Percentiles rank a stretch among this genome's conserved stretches.
Evolutionary conservation across 1,140 invertebrate genomes (phyloP).

Genomic region (Popillia japonica): DNA sequence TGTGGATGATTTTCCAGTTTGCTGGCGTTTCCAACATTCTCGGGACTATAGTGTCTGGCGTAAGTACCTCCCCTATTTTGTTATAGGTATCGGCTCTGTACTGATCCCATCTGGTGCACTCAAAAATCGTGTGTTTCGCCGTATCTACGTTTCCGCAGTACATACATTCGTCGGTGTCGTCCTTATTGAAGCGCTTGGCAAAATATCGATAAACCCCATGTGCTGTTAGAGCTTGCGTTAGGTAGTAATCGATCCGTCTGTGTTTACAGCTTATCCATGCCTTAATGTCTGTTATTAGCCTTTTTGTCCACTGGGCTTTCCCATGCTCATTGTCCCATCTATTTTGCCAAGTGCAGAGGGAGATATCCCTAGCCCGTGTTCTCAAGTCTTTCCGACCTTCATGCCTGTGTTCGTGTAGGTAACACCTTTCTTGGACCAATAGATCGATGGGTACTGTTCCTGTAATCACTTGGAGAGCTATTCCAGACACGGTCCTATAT

Average conservation of each 20-base stretch:
- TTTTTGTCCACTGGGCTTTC: slow-evolving; percentile 36
- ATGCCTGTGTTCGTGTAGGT: slow-evolving; percentile 12
- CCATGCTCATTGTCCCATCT: slow-evolving; percentile 33
- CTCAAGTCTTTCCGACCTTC: background rate
- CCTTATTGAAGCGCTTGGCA: background rate
- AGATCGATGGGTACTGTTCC: slow-evolving; percentile 41
- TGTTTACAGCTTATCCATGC: slow-evolving; percentile 19
- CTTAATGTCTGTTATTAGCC: slow-evolving; percentile 30
- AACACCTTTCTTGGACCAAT: slow-evolving; percentile 23
- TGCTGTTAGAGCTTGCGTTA: slow-evolving; percentile 28
- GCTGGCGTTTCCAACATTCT: slow-evolving; percentile 24
- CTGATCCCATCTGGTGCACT: slow-evolving; percentile 18
- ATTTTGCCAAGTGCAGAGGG: slow-evolving; percentile 21
- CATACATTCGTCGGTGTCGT: slow-evolving; percentile 25
- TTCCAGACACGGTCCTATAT: slow-evolving; percentile 41
- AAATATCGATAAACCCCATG: slow-evolving; percentile 14
- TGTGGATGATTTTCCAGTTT: slow-evolving; percentile 26
- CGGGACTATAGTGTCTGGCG: slow-evolving; percentile 9
- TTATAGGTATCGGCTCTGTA: background rate
- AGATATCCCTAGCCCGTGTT: background rate
- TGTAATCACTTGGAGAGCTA: slow-evolving; percentile 34
- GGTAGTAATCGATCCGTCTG: slow-evolving; percentile 20
- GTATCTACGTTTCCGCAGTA: slow-evolving; percentile 28
- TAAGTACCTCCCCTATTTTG: background rate
- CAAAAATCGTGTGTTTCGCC: slow-evolving; percentile 34